Conservation (phyloP, 2,888 invertebrate genomes). For the Brenthis ino region DNA sequence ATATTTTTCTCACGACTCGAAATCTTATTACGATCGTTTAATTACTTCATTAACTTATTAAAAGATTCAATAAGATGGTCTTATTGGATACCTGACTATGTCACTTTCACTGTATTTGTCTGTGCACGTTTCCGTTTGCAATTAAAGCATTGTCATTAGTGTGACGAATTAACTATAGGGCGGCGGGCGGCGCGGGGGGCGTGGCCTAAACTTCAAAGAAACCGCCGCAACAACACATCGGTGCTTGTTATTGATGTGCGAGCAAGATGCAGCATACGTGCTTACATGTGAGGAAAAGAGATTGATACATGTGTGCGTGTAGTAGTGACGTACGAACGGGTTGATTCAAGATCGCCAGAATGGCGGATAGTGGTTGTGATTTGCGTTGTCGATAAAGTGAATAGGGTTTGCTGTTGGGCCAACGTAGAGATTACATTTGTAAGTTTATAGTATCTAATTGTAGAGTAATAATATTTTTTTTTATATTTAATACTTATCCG, state of each 20-base stretch:
- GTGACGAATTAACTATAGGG: conserved; percentile 74
- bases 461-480: neutral
- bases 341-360: conserved; percentile 74
- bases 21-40: conserved; percentile 5
- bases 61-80: conserved; percentile 10
- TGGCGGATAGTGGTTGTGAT: conserved; percentile 61
- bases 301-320: conserved; percentile 42
- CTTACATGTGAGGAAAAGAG: conserved; percentile 46
- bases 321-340: conserved; percentile 66
- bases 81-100: conserved; percentile 30
- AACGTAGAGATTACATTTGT: conserved; percentile 1
- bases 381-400: conserved; percentile 39
- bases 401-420: conserved; percentile 4
- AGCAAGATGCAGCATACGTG: conserved; percentile 45
- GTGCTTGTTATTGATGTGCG: conserved; percentile 61
- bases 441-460: neutral
- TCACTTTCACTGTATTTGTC: conserved; percentile 34
- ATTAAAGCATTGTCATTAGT: conserved; percentile 80
- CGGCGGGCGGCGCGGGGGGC: conserved; percentile 62
- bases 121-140: conserved; percentile 57
- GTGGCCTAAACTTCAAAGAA: conserved; percentile 72
- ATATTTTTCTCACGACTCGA: conserved; percentile 23
- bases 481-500: too few relatives aligned
- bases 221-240: conserved; percentile 70
- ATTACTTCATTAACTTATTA: conserved; percentile 15